Conservation (phyloP, 2,888 invertebrate species). For the Eledone cirrhosa region DNA sequence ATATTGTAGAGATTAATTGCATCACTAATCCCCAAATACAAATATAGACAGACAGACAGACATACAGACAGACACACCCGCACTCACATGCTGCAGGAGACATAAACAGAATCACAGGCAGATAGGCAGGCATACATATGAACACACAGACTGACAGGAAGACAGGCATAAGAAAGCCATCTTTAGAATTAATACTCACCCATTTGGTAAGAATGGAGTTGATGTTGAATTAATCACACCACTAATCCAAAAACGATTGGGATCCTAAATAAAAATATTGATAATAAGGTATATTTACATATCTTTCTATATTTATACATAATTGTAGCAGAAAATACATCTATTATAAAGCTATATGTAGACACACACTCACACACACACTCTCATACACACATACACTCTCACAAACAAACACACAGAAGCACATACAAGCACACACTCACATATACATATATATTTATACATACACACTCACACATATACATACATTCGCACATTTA, state of each 20-base stretch:
- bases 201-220: conserved; percentile 25
- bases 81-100: too few species aligned
- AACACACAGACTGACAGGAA: too few species aligned
- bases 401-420: too few species aligned
- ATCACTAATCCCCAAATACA: too few species aligned
- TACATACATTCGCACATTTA: too few species aligned
- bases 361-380: neutral
- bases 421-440: too few species aligned
- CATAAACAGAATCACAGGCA: too few species aligned
- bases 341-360: neutral
- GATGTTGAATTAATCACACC: conserved; percentile 11
- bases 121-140: too few species aligned
- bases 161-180: too few species aligned
- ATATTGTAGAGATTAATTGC: too few species aligned
- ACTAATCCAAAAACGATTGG: conserved; percentile 27
- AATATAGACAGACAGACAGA: too few species aligned
- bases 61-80: too few species aligned
- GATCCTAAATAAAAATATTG: neutral
- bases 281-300: neutral
- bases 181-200: neutral
- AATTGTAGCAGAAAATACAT: neutral
- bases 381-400: neutral
- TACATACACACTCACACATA: neutral
- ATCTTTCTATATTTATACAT: neutral
- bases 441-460: neutral